These are phyloP conservation scores for Callithrix jacchus DNA, from an alignment of 2,113 vertebrate genomes.

Conservation along the genomic window DNA sequence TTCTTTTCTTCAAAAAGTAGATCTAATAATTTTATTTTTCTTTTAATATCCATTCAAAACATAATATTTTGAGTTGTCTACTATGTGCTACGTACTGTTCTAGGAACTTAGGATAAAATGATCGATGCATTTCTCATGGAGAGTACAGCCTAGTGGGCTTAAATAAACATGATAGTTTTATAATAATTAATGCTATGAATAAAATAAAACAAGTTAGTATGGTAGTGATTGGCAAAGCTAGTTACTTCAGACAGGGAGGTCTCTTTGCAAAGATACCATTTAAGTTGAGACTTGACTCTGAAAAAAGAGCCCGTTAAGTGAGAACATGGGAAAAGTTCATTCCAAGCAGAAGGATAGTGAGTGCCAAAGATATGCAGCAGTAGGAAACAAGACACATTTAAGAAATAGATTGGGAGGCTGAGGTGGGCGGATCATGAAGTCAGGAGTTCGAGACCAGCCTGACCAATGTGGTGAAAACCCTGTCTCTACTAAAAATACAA, in stretches of 20 bases:
- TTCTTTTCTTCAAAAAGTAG: constrained; percentile 19
- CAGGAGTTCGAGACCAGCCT: no score
- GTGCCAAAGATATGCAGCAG: background rate
- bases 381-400: background rate
- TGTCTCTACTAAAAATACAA: no score
- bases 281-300: background rate
- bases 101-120: background rate
- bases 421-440: no score
- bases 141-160: background rate
- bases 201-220: background rate
- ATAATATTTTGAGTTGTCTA: background rate
- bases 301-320: background rate
- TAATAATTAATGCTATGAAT: background rate
- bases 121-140: background rate
- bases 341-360: background rate
- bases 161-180: background rate
- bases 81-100: background rate
- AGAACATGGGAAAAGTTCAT: background rate
- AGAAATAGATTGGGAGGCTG: background rate
- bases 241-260: background rate
- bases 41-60: background rate
- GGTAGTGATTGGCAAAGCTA: background rate
- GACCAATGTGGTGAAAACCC: no score
- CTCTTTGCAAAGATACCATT: background rate
- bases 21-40: background rate